phyloP scores from a whole-genome alignment of 2,888 invertebrate species.

The Metacarcinus magister region DNA sequence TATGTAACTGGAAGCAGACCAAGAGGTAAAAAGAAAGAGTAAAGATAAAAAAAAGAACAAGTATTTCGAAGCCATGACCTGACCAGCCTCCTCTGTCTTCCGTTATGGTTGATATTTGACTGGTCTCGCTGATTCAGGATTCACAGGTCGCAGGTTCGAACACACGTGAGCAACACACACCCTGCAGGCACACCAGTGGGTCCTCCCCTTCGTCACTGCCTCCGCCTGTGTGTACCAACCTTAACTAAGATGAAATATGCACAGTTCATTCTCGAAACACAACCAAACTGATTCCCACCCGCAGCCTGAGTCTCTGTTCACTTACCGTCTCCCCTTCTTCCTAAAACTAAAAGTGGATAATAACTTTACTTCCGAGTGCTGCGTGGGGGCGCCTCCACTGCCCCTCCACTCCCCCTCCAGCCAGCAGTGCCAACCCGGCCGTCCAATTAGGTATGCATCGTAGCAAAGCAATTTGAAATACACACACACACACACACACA shows the following conservation, averaged over 20 bases:
- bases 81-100: too few species aligned
- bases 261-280: neutral
- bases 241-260: neutral
- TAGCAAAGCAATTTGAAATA: neutral
- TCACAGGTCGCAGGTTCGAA: neutral
- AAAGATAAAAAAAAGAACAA: too few species aligned
- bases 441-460: neutral
- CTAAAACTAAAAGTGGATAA: neutral
- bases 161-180: neutral
- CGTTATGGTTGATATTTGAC: too few species aligned
- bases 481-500: neutral
- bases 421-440: neutral
- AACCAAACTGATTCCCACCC: neutral
- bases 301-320: neutral
- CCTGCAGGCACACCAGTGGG: neutral
- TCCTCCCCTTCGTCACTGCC: neutral
- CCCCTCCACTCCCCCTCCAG: neutral
- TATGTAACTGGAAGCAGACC: too few species aligned
- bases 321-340: neutral
- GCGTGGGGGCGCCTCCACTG: neutral
- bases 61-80: too few species aligned
- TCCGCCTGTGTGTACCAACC: neutral
- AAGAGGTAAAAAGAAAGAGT: too few species aligned
- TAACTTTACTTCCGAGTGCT: neutral
- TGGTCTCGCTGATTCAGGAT: neutral